Base-by-base conservation (phyloP, 2,113 vertebrate genomes). In the Bubo bubo region DNA sequence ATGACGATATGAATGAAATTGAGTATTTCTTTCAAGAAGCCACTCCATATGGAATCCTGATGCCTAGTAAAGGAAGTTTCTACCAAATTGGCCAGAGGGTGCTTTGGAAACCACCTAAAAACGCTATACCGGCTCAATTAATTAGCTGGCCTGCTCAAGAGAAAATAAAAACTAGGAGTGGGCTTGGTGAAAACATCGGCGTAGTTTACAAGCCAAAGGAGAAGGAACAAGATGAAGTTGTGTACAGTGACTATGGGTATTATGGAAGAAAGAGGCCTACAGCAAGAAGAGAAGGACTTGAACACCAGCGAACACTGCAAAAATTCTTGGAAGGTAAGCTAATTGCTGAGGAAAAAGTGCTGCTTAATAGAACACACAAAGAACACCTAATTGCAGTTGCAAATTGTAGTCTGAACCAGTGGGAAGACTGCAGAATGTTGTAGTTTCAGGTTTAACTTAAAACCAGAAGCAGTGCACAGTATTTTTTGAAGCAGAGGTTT, bases 251-350 rank as follows among this genome's bases (percentile, higher is more conserved):
- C 79, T 97, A 66, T 37, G 91, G 91, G 26, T 79, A 86, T 37
- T 96, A 77, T 27, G 66, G 94, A 82, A 97, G 95, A 64, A 97
- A 95, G 95, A 94, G 56, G 56, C 60, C 88, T 50, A 63, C 19
- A 18, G 39, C 84, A 80, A 95, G 91, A 53, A 95, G 74, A 93
- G 93, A 94, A 83, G 85, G 52, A 39, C 62, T 85, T 55, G 97
- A 96, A 59, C 93, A 77, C 39, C 96, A 96, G 87, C 82, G 32
- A 66, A 70, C 27, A n/a, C 63, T 85, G 14, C 47, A 76, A 62
- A 98, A 96, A 47, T 35, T 79, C 64, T 80, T 95, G 93, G 94
- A 96, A 97, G 97, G 98, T 98, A 96, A 97, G 95, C 32, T 75
- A 41, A 72, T 30, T n/a, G 41, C 49, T 30, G 35, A 79, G 63